Conservation (phyloP, 2,888 invertebrate genomes). For the Tenthredo scrophulariae region DNA sequence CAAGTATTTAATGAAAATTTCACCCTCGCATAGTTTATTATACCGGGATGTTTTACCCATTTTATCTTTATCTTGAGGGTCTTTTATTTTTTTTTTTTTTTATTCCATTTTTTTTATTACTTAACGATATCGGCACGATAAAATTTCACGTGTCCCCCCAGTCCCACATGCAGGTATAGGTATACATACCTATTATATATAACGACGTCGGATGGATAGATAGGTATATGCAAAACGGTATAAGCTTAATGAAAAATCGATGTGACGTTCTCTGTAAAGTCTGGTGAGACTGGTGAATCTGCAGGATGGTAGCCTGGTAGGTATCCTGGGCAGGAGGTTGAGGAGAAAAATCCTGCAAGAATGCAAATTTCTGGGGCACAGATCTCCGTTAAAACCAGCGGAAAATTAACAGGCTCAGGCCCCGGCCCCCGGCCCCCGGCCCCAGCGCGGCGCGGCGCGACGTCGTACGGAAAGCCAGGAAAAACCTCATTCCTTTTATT, state of each 20-base stretch:
- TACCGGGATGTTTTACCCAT: background rate
- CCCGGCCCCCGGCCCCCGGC: background rate
- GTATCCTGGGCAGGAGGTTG: background rate
- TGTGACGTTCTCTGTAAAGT: conserved; percentile 16
- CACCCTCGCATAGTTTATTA: background rate
- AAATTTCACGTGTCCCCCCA: background rate
- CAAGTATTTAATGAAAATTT: background rate
- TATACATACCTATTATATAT: background rate
- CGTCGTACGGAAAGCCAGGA: conserved; percentile 42
- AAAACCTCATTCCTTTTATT: conserved; percentile 51
- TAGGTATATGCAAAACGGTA: conserved; percentile 33
- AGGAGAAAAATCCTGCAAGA: conserved; percentile 61
- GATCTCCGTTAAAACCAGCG: conserved; percentile 61
- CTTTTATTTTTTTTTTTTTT: background rate
- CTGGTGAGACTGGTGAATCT: conserved; percentile 52
- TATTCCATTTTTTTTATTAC: background rate
- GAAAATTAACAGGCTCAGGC: conserved; percentile 63
- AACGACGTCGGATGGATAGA: background rate
- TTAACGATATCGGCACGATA: background rate
- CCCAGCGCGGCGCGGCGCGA: too few relatives aligned
- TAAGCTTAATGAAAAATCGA: conserved; percentile 50
- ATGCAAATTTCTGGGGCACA: conserved; percentile 62
- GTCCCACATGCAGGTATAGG: background rate
- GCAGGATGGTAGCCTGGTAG: conserved; percentile 50
- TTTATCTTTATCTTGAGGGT: background rate